Conservation (phyloP, 1,140 invertebrate species). For the Hirudo medicinalis region DNA sequence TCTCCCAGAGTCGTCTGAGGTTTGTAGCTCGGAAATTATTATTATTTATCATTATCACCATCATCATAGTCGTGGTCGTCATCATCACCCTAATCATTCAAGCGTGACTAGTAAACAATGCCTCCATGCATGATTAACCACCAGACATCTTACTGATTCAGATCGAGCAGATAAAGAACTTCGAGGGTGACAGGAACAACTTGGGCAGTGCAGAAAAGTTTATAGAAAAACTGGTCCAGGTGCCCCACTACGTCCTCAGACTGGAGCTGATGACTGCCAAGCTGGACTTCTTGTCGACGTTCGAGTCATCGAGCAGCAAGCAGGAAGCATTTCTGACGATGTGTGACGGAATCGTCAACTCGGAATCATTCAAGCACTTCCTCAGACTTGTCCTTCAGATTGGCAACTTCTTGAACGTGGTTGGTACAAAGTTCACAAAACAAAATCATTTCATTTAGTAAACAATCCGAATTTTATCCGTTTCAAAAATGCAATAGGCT, state of each 20-base stretch:
- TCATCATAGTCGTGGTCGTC: neutral
- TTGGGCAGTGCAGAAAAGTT: slow-evolving; percentile 29
- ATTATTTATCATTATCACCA: slow-evolving; percentile 2
- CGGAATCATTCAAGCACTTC: slow-evolving; percentile 34
- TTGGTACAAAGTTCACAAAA: slow-evolving; percentile 25
- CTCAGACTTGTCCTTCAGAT: slow-evolving; percentile 34
- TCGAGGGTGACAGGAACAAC: slow-evolving; percentile 19
- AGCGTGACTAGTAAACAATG: slow-evolving; percentile 18
- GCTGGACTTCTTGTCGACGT: slow-evolving; percentile 32
- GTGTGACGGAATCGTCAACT: slow-evolving; percentile 30
- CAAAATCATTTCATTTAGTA: neutral
- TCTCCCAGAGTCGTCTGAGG: slow-evolving; percentile 78
- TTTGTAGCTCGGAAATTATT: slow-evolving; percentile 25
- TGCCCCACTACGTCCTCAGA: slow-evolving; percentile 60
- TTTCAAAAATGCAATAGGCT: too few relatives aligned
- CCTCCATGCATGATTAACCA: neutral
- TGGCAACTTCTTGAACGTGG: slow-evolving; percentile 40
- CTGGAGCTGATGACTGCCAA: slow-evolving; percentile 72
- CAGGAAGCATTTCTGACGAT: slow-evolving; percentile 32
- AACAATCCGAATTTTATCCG: too few relatives aligned
- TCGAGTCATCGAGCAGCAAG: slow-evolving; percentile 1
- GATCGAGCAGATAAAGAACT: slow-evolving; percentile 24
- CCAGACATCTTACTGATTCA: neutral
- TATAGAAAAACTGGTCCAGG: slow-evolving; percentile 11
- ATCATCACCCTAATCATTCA: neutral